Evolutionary conservation across 2,797 vertebrate species (phyloP), one percentile per base, ranked within the genome.

Genomic region (Meriones psammophilus): DNA sequence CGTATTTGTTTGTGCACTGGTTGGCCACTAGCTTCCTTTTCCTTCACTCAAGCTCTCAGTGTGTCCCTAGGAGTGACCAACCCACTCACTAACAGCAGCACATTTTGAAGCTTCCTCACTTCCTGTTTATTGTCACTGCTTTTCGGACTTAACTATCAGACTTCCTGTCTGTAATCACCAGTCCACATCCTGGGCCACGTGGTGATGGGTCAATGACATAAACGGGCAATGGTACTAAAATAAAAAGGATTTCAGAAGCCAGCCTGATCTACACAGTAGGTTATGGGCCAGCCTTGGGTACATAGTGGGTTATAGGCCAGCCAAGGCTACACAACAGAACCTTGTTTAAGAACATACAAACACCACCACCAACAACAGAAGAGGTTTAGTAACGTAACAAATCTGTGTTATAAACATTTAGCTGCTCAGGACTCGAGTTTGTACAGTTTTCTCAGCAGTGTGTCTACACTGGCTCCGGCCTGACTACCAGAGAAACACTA

Each of bases 141-240:
- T 96, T 93, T 58, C 87, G 78, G 66, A 79, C 66, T 73, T 80
- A 84, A 24, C 84, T 71, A 69, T 95, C 95, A 91, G 39, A 73
- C 14, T 73, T 85, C 89, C 92, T 80, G 12, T 89, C 90, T 96
- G 77, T 64, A 94, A 80, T 64, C 86, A 86, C 54, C 58, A 89
- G 69, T 26, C 79, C 84, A 93, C 71, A 96, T 56, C 89, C 66
- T 64, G 26, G 42, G 76, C 62, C 94, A 93, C 89, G 80, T 54
- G 60, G 91, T 90, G 81, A 69, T 33, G 62, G 50, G 71, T 95
- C 24, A 46, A 78, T 96, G 50, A 79, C 62, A 92, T 86, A 71
- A 93, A 66, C 78, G 30, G 77, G 80, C 68, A 96, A 81, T 95
- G 89, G 88, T 89, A 58, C 54, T 89, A 58, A 79, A 94, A 84